Evolutionary conservation across 53 echinoderm and acorn worm species (phyloP), one percentile per base, ranked within the genome.

Genomic region (Mesocentrotus franciscanus): DNA sequence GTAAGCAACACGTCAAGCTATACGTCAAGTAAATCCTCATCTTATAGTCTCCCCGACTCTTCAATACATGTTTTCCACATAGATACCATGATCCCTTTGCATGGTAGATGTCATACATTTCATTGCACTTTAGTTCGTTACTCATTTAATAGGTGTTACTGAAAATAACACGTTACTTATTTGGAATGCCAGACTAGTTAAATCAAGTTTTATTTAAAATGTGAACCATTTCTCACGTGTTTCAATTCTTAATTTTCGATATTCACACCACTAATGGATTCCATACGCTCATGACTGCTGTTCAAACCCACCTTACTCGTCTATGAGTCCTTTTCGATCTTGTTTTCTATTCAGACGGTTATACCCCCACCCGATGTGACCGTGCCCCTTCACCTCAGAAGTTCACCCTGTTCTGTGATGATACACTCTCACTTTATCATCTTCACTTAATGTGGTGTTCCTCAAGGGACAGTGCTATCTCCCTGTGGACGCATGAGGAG

Each of bases 401-500:
- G 66, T 91, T 35, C 34, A 91, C 66, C 64, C 16, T 36, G 1
- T 35, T 62, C 39, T 22, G 35, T 36, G 91, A 91, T 91, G 91
- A 91, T 61, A 62, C 91, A 91, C 32, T 62, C 39, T 61, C 66
- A 61, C 20, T n/a, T 35, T 66, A 91, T 61, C 66, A 91, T 61
- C 91, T 66, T 62, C 62, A 91, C 66, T 56, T 64, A 61, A 62
- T 36, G 32, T 60, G 66, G 61, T 91, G 91, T 91, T 7, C 91
- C 87, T 58, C 91, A 91, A 11, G 91, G 91, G 35, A 91, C 62
- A 10, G 66, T 22, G 24, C 26, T 64, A 20, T 62, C 36, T 62
- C 91, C 91, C 66, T 62, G 20, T 22, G 91, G 91, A 34, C 91
- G 91, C 9, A 36, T 64, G 64, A 64, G 35, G 91, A 62, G 91